Evolutionary conservation across 92 coral and sea anemone genomes (phyloP).

Genomic region (Porites lobata): DNA sequence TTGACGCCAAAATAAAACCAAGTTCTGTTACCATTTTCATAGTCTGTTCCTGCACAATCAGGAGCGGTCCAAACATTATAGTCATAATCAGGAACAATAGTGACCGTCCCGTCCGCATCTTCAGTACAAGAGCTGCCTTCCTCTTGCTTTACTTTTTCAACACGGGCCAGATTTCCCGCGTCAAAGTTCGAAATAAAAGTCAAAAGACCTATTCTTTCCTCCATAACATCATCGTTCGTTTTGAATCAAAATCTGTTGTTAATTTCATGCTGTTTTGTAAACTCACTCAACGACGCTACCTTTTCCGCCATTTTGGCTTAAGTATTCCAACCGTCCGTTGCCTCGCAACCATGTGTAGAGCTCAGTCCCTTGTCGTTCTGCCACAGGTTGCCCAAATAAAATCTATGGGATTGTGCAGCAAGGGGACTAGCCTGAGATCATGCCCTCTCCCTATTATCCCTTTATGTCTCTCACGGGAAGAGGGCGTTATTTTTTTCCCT

Average conservation of each 20-base stretch:
- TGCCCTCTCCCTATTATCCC: too few relatives aligned
- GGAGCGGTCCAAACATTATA: constrained; percentile 97
- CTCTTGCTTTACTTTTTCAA: constrained; percentile 87
- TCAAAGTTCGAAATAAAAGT: constrained; percentile 98
- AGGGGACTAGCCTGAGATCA: too few relatives aligned
- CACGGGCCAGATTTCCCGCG: constrained; percentile 96
- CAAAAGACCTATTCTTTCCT: constrained; percentile 90
- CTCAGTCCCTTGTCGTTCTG: constrained; percentile 42
- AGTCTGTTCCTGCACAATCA: constrained; percentile 92
- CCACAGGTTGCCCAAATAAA: neutral
- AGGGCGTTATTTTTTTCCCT: too few relatives aligned
- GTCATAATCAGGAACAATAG: constrained; percentile 84
- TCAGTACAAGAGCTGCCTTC: constrained; percentile 64
- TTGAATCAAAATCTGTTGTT: neutral
- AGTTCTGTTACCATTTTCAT: constrained; percentile 91
- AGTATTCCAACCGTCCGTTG: constrained; percentile 54
- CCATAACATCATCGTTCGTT: constrained; percentile 61
- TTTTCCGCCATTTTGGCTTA: constrained; percentile 65
- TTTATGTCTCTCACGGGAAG: too few relatives aligned
- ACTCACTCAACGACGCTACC: neutral
- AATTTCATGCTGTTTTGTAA: neutral
- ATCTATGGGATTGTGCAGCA: too few relatives aligned
- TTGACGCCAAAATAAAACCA: constrained; percentile 99
- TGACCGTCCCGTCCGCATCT: constrained; percentile 39
- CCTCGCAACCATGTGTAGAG: constrained; percentile 74